These are phyloP conservation scores for Rhinolophus ferrumequinum DNA, from an alignment of 2,113 vertebrate species.

Conservation along the genomic window DNA sequence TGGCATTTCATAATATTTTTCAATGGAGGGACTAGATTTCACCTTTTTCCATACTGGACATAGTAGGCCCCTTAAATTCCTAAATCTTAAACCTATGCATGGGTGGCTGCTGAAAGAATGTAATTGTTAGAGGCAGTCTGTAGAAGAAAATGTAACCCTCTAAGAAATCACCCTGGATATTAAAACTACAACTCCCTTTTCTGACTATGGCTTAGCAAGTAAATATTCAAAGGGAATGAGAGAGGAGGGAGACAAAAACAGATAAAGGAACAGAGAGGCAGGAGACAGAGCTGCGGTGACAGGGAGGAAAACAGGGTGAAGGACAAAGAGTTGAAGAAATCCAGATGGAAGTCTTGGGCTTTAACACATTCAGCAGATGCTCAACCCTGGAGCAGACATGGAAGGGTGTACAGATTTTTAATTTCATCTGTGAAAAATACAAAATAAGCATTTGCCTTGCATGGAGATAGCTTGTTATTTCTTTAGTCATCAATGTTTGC, in stretches of 20 bases:
- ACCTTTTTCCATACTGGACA: neutral
- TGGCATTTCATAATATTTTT: neutral
- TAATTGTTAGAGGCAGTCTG: neutral
- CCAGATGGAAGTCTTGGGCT: neutral
- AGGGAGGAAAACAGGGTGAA: neutral
- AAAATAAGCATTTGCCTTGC: conserved; percentile 17
- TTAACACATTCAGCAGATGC: conserved; percentile 48
- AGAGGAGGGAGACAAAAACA: conserved; percentile 14
- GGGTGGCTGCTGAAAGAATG: neutral
- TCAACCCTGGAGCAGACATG: conserved; percentile 6
- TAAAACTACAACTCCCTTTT: conserved; percentile 56
- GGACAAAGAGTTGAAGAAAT: conserved; percentile 34
- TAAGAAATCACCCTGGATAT: conserved; percentile 55
- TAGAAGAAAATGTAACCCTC: conserved; percentile 27
- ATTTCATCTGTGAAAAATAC: conserved; percentile 26
- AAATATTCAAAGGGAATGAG: conserved; percentile 49
- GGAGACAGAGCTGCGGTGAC: neutral
- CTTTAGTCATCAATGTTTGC: neutral
- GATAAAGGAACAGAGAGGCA: conserved; percentile 41
- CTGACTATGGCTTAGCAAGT: conserved; percentile 31
- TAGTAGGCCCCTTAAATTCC: neutral
- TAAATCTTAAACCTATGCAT: neutral
- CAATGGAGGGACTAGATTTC: neutral
- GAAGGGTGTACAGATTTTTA: conserved; percentile 26
- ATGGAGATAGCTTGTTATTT: conserved; percentile 15